phyloP scores from a whole-genome alignment of 2,797 vertebrate genomes.

The Zenarchopterus dispar region DNA sequence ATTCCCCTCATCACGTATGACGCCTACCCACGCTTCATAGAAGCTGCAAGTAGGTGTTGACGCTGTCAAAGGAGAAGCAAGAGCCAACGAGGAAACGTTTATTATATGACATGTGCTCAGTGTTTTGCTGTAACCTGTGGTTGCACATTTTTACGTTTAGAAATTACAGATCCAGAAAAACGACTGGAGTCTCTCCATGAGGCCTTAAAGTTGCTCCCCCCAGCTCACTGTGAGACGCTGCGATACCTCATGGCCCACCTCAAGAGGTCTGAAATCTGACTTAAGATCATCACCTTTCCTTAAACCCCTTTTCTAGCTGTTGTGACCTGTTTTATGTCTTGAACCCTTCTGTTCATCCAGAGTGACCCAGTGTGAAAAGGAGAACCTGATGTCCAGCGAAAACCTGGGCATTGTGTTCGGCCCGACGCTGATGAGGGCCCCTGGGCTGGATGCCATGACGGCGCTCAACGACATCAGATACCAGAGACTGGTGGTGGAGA shows the following conservation, averaged over 20 bases:
- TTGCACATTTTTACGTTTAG: slow-evolving; percentile 66
- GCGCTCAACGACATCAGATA: slow-evolving; percentile 97
- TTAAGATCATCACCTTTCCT: neutral
- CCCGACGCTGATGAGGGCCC: slow-evolving; percentile 97
- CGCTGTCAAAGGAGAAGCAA: too few relatives aligned
- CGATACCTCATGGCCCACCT: slow-evolving; percentile 98
- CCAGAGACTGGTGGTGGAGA: slow-evolving; percentile 98
- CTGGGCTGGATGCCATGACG: slow-evolving; percentile 95
- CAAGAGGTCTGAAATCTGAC: slow-evolving; percentile 85
- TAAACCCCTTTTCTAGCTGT: neutral
- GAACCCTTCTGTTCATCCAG: slow-evolving; percentile 70
- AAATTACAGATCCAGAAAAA: slow-evolving; percentile 91
- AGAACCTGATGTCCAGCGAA: slow-evolving; percentile 97
- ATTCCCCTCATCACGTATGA: slow-evolving; percentile 98
- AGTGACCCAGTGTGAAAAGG: slow-evolving; percentile 93
- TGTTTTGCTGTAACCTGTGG: neutral
- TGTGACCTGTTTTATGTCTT: neutral
- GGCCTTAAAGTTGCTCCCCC: slow-evolving; percentile 93
- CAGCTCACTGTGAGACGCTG: slow-evolving; percentile 96
- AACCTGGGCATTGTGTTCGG: slow-evolving; percentile 98
- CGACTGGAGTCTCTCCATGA: slow-evolving; percentile 94
- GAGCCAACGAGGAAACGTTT: too few relatives aligned
- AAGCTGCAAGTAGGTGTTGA: slow-evolving; percentile 91
- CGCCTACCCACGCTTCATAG: slow-evolving; percentile 97
- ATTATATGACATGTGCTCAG: too few relatives aligned